phyloP scores from a whole-genome alignment of 1,140 invertebrate species.

The Temnothorax curvispinosus region DNA sequence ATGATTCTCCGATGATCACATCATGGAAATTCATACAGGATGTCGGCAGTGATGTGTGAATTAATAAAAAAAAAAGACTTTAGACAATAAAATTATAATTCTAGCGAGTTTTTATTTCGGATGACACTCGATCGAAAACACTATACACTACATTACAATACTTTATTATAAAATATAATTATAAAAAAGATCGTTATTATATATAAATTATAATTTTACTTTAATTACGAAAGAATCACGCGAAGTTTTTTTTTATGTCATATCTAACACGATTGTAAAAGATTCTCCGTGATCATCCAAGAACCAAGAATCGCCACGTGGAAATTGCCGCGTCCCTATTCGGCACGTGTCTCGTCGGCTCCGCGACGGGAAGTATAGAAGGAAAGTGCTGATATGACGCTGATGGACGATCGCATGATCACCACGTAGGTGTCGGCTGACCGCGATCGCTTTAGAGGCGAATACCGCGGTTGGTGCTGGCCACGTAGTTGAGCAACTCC shows the following conservation, averaged over 20 bases:
- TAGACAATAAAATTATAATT: slow-evolving; percentile 6
- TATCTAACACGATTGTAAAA: neutral
- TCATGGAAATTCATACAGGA: neutral
- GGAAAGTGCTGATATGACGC: slow-evolving; percentile 60
- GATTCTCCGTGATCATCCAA: slow-evolving; percentile 2
- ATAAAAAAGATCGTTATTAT: neutral
- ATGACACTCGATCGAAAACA: neutral
- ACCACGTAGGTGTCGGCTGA: slow-evolving; percentile 41
- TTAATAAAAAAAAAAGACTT: slow-evolving; percentile 2
- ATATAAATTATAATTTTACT: slow-evolving; percentile 17
- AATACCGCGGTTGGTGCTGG: slow-evolving; percentile 92
- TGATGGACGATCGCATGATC: slow-evolving; percentile 56
- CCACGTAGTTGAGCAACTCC: slow-evolving; percentile 93
- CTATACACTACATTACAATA: neutral
- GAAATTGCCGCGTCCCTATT: slow-evolving; percentile 18
- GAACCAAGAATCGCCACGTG: slow-evolving; percentile 14
- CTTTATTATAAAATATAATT: neutral
- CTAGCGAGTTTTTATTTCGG: neutral
- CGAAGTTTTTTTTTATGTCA: neutral
- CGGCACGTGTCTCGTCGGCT: slow-evolving; percentile 55
- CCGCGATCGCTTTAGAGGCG: slow-evolving; percentile 87
- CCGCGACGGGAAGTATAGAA: slow-evolving; percentile 36
- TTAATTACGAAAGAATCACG: neutral
- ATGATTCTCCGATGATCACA: neutral
- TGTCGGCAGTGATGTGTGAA: neutral